Evolutionary conservation across 2,113 vertebrate genomes (phyloP).

Genomic region (Cyphomyrus discorhynchus): DNA sequence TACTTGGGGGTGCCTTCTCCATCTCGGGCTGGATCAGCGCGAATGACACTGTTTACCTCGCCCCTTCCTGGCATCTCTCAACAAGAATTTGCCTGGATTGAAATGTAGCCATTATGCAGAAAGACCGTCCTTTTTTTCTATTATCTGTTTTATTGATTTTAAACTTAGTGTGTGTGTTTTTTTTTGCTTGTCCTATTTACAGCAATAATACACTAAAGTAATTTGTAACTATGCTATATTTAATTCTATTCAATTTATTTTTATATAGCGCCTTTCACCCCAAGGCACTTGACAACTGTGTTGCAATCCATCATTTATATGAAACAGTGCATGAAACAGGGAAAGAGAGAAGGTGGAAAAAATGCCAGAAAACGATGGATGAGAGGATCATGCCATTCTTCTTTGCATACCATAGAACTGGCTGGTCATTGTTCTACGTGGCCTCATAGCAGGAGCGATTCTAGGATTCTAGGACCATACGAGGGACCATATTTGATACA

Average conservation of each 20-base stretch:
- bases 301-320: not conserved
- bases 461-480: not conserved
- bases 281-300: not conserved
- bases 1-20: conserved; percentile 11
- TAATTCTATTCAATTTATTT: not conserved
- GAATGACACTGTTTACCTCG: not conserved
- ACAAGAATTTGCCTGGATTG: not conserved
- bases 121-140: not conserved
- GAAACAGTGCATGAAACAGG: not conserved
- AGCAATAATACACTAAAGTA: not conserved
- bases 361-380: not conserved
- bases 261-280: not conserved
- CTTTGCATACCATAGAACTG: not conserved
- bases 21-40: not conserved
- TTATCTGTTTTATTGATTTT: not conserved
- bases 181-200: not conserved
- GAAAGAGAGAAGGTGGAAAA: not conserved
- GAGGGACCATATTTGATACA: not conserved
- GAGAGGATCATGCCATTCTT: not conserved
- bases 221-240: not conserved
- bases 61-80: not conserved
- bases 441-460: not conserved
- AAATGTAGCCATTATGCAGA: not conserved
- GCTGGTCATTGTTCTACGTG: not conserved
- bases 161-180: not conserved